Evolutionary conservation across 2,113 vertebrate genomes (phyloP), one percentile per base, ranked within the genome.

Genomic region (Zapus hudsonius): DNA sequence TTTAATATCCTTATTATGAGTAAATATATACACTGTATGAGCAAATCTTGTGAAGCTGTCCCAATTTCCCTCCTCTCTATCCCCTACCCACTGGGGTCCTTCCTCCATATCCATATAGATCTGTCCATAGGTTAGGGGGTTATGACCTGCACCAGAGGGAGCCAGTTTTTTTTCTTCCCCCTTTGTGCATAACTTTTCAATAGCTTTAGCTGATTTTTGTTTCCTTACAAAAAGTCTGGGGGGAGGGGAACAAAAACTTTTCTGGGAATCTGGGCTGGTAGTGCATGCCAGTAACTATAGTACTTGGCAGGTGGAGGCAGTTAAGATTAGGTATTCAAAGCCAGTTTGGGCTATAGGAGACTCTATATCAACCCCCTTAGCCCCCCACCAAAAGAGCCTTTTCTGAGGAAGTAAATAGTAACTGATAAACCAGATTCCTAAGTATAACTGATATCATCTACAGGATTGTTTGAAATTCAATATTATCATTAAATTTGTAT

Each of bases 371-470:
- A 11, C 57, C n/a, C 23, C 20, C 27, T 57, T 13, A 13, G 3
- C 12, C 76, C 11, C 76, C 52, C 55, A 79, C 11, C 12, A 52
- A 52, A 52, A 52, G 47, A 78, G 57, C 55, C 17, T 23, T 87
- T 73, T 63, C 67, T 80, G 27, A 69, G 70, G 70, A 74, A 44
- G 42, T 40, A 80, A 92, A 92, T 80, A 55, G 47, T 80, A 72
- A 16, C 66, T 64, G 10, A 66, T 87, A 17, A 40, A 72, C 80
- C 5, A 69, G n/a, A 42, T 55, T 73, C 19, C 42, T 52, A 92
- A 80, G 29, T n/a, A n/a, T 42, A 73, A 52, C 29, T 61, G 27
- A 61, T 42, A 4, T 17, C 29, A 80, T n/a, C 38, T n/a, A 73
- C 16, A 72, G 57, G 36, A 80, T 73, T 33, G 59, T 85, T 23